Conservation (phyloP, 2,113 vertebrate genomes). For the Hystrix cristata region DNA sequence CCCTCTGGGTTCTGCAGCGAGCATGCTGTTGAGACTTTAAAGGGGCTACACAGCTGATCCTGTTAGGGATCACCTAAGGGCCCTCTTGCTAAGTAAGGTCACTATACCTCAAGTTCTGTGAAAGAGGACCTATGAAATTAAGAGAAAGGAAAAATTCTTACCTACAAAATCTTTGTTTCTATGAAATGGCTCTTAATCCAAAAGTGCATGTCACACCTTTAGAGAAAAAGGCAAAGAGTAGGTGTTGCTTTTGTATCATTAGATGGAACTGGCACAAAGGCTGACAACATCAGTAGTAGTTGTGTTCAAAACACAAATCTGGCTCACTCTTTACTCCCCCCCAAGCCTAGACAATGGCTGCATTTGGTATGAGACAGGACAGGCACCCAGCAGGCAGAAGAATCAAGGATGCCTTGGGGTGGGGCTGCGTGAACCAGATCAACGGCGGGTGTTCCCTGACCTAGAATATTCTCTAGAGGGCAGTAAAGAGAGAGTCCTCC, state of each 20-base stretch:
- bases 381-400: not conserved
- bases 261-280: not conserved
- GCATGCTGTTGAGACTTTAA: not conserved
- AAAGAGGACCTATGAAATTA: not conserved
- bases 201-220: not conserved
- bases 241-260: not conserved
- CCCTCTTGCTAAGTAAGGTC: not conserved
- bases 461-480: not conserved
- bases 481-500: not conserved
- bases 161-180: constrained; percentile 20
- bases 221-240: not conserved
- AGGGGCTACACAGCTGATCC: not conserved
- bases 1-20: not conserved
- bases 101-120: not conserved
- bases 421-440: not conserved
- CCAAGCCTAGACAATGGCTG: not conserved
- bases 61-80: not conserved
- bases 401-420: not conserved
- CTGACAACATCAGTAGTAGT: not conserved
- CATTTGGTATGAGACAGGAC: not conserved
- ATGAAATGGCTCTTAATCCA: constrained; percentile 13
- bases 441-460: not conserved
- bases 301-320: not conserved
- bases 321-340: not conserved
- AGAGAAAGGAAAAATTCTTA: not conserved